A percentile compares a stretch with the other conserved stretches of the same genome.
Conservation (phyloP, 2,113 vertebrate genomes). For the Camarhynchus parvulus region DNA sequence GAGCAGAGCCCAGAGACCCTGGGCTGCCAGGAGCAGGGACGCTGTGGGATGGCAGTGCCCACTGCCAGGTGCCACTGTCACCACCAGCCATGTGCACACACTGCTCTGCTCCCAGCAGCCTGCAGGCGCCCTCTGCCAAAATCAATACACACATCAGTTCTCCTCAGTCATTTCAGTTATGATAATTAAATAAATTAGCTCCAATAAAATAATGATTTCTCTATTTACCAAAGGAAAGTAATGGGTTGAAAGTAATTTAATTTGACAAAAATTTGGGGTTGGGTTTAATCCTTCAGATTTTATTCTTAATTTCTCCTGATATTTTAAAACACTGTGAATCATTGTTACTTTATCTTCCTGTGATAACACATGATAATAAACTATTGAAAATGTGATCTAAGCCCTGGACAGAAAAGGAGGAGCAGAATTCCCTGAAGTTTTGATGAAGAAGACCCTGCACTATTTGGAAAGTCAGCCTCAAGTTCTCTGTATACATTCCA, state of each 20-base stretch:
- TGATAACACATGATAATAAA: background rate
- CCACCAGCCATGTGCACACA: background rate
- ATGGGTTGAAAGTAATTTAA: background rate
- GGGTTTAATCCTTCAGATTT: background rate
- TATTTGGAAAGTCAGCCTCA: background rate
- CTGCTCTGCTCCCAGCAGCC: constrained; percentile 2
- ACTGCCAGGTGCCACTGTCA: background rate
- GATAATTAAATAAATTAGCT: constrained; percentile 48
- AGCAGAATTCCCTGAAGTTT: background rate
- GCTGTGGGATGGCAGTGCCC: background rate
- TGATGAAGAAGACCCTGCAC: background rate
- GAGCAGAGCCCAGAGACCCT: background rate
- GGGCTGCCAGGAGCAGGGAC: background rate
- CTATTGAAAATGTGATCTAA: background rate
- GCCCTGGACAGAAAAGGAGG: background rate
- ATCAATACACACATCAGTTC: constrained; percentile 28
- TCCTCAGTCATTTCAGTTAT: constrained; percentile 3
- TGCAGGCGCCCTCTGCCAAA: background rate
- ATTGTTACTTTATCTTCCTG: background rate
- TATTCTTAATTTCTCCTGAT: background rate
- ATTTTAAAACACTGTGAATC: background rate
- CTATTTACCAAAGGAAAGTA: constrained; percentile 38
- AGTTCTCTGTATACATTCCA: background rate
- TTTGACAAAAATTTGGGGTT: background rate
- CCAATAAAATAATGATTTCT: constrained; percentile 33